Evolutionary conservation across 2,888 invertebrate species (phyloP).

Genomic region (Scaptomyza reducta): DNA sequence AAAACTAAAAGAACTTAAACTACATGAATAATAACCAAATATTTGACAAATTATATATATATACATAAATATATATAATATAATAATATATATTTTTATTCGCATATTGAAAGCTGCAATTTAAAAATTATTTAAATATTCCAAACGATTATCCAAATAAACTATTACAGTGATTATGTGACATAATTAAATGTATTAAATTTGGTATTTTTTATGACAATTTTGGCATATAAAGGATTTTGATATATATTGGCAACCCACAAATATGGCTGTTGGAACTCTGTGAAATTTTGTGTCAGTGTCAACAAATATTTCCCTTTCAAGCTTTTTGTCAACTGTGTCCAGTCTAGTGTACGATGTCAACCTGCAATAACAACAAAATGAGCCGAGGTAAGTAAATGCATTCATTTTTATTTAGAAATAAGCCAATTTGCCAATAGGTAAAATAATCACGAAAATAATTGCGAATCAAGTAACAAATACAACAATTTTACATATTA

Average conservation of each 20-base stretch:
- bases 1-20: too few species aligned
- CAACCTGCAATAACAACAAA: not conserved
- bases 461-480: too few species aligned
- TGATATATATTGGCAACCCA: not conserved
- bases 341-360: conserved; percentile 12
- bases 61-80: too few species aligned
- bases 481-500: not conserved
- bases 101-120: too few species aligned
- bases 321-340: not conserved
- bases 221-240: not conserved
- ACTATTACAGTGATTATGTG: too few species aligned
- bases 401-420: not conserved
- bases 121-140: too few species aligned
- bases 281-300: not conserved
- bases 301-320: too few species aligned
- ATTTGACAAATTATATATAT: too few species aligned
- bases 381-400: conserved; percentile 28
- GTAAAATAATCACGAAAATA: too few species aligned
- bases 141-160: too few species aligned
- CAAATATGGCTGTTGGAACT: not conserved
- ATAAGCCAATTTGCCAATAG: not conserved
- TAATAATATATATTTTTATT: too few species aligned
- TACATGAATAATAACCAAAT: too few species aligned
- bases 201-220: not conserved
- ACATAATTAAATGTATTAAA: not conserved